Base-by-base conservation (phyloP, 2,113 vertebrate species). In the Thryonomys swinderianus region DNA sequence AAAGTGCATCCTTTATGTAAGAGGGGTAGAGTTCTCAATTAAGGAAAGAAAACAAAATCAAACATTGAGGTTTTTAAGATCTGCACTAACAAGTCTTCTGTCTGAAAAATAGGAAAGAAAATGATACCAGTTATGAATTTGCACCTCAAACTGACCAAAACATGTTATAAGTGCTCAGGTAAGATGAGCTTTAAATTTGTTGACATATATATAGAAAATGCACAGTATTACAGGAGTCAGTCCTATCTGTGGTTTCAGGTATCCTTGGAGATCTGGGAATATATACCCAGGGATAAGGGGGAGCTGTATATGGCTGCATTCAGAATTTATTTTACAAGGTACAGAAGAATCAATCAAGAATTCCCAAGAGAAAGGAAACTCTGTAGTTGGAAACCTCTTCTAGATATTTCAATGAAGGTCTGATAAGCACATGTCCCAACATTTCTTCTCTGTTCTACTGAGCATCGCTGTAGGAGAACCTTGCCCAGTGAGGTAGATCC, bases 391-490 rank as follows among this genome's bases (percentile, higher is more conserved):
- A 85, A 85, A 48, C 3, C 18, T 64, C 32, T 73, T 71, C 34
- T 27, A 71, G 42, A 78, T 59, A 5, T 23, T 92, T 53, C 42
- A 64, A 1, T 12, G 3, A 92, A 64, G 10, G 3, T n/a, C 48
- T 17, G 6, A 21, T 21, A 32, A 64, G 6, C 5, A 57, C 2
- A 55, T 40, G 59, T 66, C 45, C 37, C 66, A 17, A 32, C 12
- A 40, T 67, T 32, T 32, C 55, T 61, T 84, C n/a, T 57, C 25
- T 8, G 7, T 1, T 3, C 4, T 9, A 0, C 3, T 5, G 0
- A 17, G 21, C 61, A 76, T 59, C 53, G 55, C 51, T 73, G 34
- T 51, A 69, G 8, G 17, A 23, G 20, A 67, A 20, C 13, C 17
- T 80, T 12, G 6, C 13, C 53, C 71, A 27, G 13, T 40, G 18